phyloP scores from a whole-genome alignment of 2,113 vertebrate genomes.

The Pomatostomus ruficeps region DNA sequence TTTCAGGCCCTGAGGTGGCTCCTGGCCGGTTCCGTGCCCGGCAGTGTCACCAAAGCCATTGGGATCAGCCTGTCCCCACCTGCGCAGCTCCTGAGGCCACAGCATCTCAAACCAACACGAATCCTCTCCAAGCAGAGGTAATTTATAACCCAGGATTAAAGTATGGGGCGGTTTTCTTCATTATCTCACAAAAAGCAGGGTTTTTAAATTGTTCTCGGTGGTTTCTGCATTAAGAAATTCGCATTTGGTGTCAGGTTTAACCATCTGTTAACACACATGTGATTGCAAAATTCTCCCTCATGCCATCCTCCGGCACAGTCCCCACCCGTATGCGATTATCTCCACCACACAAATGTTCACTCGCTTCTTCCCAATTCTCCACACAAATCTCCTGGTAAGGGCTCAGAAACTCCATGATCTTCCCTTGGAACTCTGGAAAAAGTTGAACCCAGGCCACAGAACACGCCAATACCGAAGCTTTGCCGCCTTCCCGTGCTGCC shows the following conservation, averaged over 20 bases:
- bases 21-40: not conserved
- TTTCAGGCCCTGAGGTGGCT: rapidly evolving
- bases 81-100: not conserved
- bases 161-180: rapidly evolving
- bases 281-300: not conserved
- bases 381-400: not conserved
- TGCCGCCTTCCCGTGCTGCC: not conserved
- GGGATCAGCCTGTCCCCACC: not conserved
- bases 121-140: rapidly evolving
- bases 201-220: not conserved
- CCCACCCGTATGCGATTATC: not conserved
- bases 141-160: not conserved
- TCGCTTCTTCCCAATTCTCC: not conserved
- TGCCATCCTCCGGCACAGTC: not conserved
- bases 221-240: not conserved
- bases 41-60: rapidly evolving
- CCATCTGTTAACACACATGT: slow-evolving; percentile 32
- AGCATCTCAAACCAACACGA: rapidly evolving
- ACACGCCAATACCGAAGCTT: not conserved
- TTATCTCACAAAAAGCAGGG: not conserved
- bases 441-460: not conserved
- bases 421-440: not conserved
- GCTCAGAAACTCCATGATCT: rapidly evolving
- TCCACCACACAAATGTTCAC: not conserved
- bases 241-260: slow-evolving; percentile 19